These are phyloP conservation scores for Cephalopholis sonnerati DNA, from an alignment of 2,113 vertebrate genomes.

Conservation along the genomic window DNA sequence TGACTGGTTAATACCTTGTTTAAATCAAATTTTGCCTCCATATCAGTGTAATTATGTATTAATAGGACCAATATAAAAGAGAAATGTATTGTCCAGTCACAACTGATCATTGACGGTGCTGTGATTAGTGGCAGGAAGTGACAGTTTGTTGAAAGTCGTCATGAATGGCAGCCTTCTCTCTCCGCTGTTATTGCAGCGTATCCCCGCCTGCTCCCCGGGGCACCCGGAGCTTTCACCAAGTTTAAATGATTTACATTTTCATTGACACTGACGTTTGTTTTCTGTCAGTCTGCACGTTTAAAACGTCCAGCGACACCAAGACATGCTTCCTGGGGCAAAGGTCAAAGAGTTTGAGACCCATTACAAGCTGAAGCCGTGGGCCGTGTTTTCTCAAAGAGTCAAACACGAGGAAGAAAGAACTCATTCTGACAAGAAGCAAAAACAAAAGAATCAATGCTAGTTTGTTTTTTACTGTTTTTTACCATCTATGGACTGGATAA, in stretches of 20 bases:
- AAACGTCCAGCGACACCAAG: conserved; percentile 63
- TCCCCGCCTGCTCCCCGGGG: conserved; percentile 51
- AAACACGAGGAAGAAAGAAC: background rate
- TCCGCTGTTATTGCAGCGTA: conserved; percentile 22
- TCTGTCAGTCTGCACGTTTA: conserved; percentile 71
- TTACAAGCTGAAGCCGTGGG: conserved; percentile 59
- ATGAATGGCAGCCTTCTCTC: conserved; percentile 58
- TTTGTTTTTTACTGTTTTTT: too few species aligned
- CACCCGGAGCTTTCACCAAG: conserved; percentile 69
- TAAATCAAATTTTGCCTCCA: background rate
- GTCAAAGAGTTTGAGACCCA: conserved; percentile 69
- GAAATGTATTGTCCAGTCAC: background rate
- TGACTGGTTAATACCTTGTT: background rate
- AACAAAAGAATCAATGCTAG: background rate
- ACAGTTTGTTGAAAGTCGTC: conserved; percentile 26
- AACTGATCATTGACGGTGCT: background rate
- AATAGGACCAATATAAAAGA: too few species aligned
- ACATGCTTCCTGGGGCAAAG: conserved; percentile 74
- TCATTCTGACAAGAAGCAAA: background rate
- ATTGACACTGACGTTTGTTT: conserved; percentile 70
- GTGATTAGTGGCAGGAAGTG: conserved; percentile 13
- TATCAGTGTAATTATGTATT: background rate
- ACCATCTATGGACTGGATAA: background rate
- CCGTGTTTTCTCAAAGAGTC: conserved; percentile 41
- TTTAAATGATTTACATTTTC: conserved; percentile 78